Evolutionary conservation across 1,140 invertebrate genomes (phyloP), one percentile per base, ranked within the genome.

Genomic region (Drosophila rufa): DNA sequence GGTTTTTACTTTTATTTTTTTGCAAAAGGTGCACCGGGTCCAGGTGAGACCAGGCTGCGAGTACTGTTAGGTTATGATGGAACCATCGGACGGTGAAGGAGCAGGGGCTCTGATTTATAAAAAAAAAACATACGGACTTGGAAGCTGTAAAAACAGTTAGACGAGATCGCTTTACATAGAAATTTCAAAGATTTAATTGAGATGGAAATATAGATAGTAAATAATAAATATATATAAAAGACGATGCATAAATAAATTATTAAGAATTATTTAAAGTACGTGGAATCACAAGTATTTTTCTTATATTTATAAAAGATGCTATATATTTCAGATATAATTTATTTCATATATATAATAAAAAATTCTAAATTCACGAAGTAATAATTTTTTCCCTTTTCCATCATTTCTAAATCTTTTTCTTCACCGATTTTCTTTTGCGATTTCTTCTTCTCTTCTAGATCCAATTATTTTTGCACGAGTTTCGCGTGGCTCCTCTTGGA

Each of bases 1-100:
- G 53, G 36, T 42, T 57, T 33, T 40, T 19, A 61, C 40, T 61
- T 69, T 25, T 43, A n/a, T 48, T 71, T 27, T 90, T 90, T 89
- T 64, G 55, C 85, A 75, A 84, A 89, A 87, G 80, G 84, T 90
- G 74, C 85, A 86, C 75, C 82, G 65, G 82, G 79, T 61, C 85
- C 81, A 79, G 50, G 61, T 79, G 66, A 80, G 51, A 38, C 19
- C 8, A 7, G 40, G 36, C 11, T 58, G 50, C 4, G 36, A 56
- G 53, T 56, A 60, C 70, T 60, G 68, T 74, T 73, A 59, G 45
- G 67, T 42, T 50, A 27, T 50, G 33, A 42, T 15, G 51, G 53
- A 47, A 56, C 14, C 30, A 38, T 45, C 36, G 27, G 60, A 53
- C 25, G 15, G 11, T 17, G 14, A 25, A 33, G 3, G 7, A 56